A percentile compares a stretch with the other conserved stretches of the same genome.
Evolutionary conservation across 2,113 vertebrate species (phyloP).

Genomic region (Salvelinus namaycush): DNA sequence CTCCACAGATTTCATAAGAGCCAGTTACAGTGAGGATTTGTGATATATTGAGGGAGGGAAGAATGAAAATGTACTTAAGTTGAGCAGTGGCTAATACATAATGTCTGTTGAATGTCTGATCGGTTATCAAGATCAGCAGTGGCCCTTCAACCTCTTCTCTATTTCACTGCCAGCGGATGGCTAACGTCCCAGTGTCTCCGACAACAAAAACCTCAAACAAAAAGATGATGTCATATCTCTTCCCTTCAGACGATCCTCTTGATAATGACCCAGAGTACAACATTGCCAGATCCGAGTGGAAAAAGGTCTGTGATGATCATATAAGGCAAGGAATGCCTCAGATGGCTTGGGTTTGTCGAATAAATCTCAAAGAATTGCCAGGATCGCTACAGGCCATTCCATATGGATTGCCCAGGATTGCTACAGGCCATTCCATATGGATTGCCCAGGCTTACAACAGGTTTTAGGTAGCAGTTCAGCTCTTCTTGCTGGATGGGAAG

Average conservation of each 20-base stretch:
- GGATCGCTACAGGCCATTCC: conserved; percentile 17
- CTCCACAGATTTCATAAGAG: background rate
- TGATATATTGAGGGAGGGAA: background rate
- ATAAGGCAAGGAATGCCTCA: conserved; percentile 56
- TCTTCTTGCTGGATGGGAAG: conserved; percentile 50
- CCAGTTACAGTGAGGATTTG: background rate
- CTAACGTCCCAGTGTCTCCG: conserved; percentile 25
- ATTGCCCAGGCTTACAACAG: background rate
- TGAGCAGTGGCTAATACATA: conserved; percentile 18
- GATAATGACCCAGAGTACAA: conserved; percentile 33
- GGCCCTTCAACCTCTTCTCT: background rate
- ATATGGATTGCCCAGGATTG: background rate
- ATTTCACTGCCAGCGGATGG: conserved; percentile 18
- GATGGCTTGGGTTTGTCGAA: conserved; percentile 44
- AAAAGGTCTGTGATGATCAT: conserved; percentile 39
- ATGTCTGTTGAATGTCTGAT: conserved; percentile 1
- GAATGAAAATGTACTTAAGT: conserved; percentile 5
- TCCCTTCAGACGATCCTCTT: conserved; percentile 42
- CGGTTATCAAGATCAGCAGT: conserved; percentile 14
- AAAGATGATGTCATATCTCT: conserved; percentile 49
- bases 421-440: conserved; percentile 13
- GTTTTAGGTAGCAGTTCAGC: conserved; percentile 34
- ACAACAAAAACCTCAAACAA: conserved; percentile 3
- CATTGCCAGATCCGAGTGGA: conserved; percentile 39
- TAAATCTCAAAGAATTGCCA: conserved; percentile 47